Conservation (phyloP, 2,113 vertebrate genomes). For the Apodemus speciosus region DNA sequence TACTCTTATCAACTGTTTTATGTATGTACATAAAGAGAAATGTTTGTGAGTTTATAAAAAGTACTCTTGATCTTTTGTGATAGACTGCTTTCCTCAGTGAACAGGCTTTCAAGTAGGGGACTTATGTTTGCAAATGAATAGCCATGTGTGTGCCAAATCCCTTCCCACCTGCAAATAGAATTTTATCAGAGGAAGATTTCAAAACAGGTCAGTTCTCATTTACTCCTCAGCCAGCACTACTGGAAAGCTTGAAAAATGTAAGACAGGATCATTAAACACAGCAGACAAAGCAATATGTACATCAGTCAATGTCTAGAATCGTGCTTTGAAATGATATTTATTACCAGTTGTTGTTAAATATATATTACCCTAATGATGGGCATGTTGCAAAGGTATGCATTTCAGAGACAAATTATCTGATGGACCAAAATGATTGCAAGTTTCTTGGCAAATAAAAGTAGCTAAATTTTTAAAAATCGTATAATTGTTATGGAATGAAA, state of each 20-base stretch:
- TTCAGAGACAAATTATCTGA: constrained; percentile 80
- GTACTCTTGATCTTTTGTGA: constrained; percentile 62
- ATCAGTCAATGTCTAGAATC: constrained; percentile 81
- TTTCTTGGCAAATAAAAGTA: constrained; percentile 71
- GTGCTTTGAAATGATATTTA: constrained; percentile 82
- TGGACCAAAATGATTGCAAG: constrained; percentile 72
- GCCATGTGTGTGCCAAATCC: constrained; percentile 37
- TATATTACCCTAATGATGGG: constrained; percentile 81
- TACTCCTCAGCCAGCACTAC: neutral
- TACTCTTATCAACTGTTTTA: constrained; percentile 63
- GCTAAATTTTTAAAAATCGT: constrained; percentile 81
- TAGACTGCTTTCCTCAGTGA: constrained; percentile 46
- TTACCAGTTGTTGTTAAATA: constrained; percentile 85
- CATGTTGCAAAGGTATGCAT: constrained; percentile 78
- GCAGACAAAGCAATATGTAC: constrained; percentile 78
- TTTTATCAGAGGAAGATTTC: constrained; percentile 73
- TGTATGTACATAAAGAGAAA: constrained; percentile 55
- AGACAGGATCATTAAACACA: constrained; percentile 75
- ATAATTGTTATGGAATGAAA: constrained; percentile 80
- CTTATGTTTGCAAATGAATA: constrained; percentile 70
- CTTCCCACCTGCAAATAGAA: constrained; percentile 44
- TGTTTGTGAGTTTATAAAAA: constrained; percentile 77
- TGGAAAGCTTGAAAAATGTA: constrained; percentile 49
- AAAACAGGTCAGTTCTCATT: constrained; percentile 78
- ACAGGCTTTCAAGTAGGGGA: constrained; percentile 61